Conservation (phyloP, 2,797 vertebrate species). For the Chromobotia macracanthus region DNA sequence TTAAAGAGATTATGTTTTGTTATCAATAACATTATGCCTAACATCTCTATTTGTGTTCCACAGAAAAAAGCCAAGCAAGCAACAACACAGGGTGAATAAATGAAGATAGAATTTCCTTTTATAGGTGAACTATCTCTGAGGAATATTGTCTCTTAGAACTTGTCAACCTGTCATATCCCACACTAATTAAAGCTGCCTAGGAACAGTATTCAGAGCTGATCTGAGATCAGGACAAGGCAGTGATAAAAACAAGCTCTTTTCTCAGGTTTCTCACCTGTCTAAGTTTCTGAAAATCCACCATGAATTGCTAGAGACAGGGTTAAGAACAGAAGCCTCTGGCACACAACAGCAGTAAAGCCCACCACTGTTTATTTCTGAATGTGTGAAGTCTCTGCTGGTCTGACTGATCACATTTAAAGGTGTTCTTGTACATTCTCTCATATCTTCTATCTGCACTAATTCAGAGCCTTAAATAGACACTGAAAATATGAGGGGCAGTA, state of each 20-base stretch:
- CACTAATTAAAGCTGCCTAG: neutral
- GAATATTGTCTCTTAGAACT: neutral
- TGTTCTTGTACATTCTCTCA: neutral
- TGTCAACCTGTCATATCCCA: neutral
- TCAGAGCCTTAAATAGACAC: neutral
- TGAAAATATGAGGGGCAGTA: too few species aligned
- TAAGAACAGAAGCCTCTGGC: slow-evolving; percentile 19
- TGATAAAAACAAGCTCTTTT: slow-evolving; percentile 9
- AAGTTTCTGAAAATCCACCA: neutral
- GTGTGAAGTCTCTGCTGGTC: neutral
- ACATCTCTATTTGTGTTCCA: neutral
- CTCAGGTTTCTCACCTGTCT: neutral
- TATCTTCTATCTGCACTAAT: neutral
- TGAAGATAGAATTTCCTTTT: neutral
- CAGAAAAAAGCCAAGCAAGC: too few species aligned
- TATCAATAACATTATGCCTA: neutral
- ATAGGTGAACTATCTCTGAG: neutral
- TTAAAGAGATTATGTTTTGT: neutral
- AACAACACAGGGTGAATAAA: neutral
- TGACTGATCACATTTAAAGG: neutral
- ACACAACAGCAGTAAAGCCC: slow-evolving; percentile 8
- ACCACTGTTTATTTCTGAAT: neutral
- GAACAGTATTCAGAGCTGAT: neutral
- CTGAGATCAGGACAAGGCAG: slow-evolving; percentile 16
- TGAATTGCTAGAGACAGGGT: neutral